phyloP scores from a whole-genome alignment of 2,888 invertebrate species.

The Tanytarsus gracilentus region DNA sequence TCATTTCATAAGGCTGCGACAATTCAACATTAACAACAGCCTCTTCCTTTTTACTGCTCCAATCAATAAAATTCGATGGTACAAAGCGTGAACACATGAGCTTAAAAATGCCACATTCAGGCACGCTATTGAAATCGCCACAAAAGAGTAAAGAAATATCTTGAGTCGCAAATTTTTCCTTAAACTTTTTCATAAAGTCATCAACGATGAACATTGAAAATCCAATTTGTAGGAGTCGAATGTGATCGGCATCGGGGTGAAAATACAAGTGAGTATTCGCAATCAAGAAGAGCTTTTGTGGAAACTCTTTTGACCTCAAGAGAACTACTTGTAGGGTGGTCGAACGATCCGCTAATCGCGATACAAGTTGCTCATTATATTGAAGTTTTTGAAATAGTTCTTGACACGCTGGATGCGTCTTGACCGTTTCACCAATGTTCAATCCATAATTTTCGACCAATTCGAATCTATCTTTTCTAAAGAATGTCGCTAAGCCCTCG shows the following conservation, averaged over 20 bases:
- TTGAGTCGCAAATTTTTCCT: slow-evolving; percentile 37
- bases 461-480: slow-evolving; percentile 58
- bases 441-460: slow-evolving; percentile 48
- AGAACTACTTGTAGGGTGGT: slow-evolving; percentile 54
- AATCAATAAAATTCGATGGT: slow-evolving; percentile 57
- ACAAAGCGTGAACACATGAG: slow-evolving; percentile 63
- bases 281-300: slow-evolving; percentile 50
- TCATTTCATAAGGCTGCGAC: slow-evolving; percentile 53
- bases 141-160: slow-evolving; percentile 64
- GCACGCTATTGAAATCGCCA: slow-evolving; percentile 89
- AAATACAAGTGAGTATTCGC: slow-evolving; percentile 93
- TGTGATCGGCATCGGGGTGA: slow-evolving; percentile 82
- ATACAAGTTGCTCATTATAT: slow-evolving; percentile 48
- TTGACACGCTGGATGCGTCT: slow-evolving; percentile 46
- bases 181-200: slow-evolving; percentile 39
- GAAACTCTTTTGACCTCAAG: slow-evolving; percentile 30
- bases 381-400: slow-evolving; percentile 54
- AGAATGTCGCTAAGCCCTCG: slow-evolving; percentile 79
- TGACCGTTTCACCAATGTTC: slow-evolving; percentile 52
- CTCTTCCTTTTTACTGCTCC: slow-evolving; percentile 62
- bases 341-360: slow-evolving; percentile 53
- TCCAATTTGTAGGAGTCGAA: slow-evolving; percentile 76
- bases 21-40: slow-evolving; percentile 54
- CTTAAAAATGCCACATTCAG: slow-evolving; percentile 71
- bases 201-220: slow-evolving; percentile 62